Percentiles rank a stretch among this genome's conserved stretches.
Evolutionary conservation across 2,888 invertebrate genomes (phyloP).

Genomic region (Drosophila flavopinicola): DNA sequence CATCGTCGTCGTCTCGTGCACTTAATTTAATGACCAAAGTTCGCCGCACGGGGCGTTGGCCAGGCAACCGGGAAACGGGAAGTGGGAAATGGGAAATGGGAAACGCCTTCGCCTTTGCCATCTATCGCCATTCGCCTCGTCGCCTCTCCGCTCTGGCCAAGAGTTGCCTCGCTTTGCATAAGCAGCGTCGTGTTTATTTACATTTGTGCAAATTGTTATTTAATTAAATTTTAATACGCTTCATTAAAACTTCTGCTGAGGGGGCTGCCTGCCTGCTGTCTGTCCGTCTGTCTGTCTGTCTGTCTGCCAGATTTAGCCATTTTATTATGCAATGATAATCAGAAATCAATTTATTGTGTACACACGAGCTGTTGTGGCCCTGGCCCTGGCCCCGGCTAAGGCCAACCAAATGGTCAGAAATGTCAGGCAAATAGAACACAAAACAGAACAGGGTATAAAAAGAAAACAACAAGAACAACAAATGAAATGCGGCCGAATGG

Average conservation of each 20-base stretch:
- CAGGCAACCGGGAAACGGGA: conserved; percentile 33
- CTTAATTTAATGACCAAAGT: conserved; percentile 79
- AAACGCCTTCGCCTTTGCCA: conserved; percentile 2
- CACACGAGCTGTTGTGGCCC: conserved; percentile 32
- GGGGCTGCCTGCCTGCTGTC: conserved; percentile 8
- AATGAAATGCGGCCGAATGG: conserved; percentile 28
- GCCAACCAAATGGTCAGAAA: conserved; percentile 26
- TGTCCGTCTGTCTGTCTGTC: not conserved
- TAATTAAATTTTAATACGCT: conserved; percentile 79
- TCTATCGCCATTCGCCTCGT: conserved; percentile 1
- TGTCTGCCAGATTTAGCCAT: conserved; percentile 42
- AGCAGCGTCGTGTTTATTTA: conserved; percentile 74
- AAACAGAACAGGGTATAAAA: not conserved
- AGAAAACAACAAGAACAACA: conserved; percentile 1
- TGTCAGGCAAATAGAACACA: conserved; percentile 40
- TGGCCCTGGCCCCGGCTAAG: conserved; percentile 6
- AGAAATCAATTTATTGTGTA: conserved; percentile 77
- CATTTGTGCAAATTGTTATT: conserved; percentile 79
- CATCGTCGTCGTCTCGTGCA: conserved; percentile 44
- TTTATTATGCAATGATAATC: conserved; percentile 76
- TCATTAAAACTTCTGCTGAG: conserved; percentile 70
- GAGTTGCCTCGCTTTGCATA: conserved; percentile 55
- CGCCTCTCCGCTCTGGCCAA: too few relatives aligned
- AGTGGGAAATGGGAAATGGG: conserved; percentile 28
- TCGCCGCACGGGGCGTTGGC: conserved; percentile 65